Percentiles rank a stretch among this genome's conserved stretches.
These are phyloP conservation scores for Vanessa tameamea DNA, from an alignment of 1,140 invertebrate genomes.

Conservation along the genomic window DNA sequence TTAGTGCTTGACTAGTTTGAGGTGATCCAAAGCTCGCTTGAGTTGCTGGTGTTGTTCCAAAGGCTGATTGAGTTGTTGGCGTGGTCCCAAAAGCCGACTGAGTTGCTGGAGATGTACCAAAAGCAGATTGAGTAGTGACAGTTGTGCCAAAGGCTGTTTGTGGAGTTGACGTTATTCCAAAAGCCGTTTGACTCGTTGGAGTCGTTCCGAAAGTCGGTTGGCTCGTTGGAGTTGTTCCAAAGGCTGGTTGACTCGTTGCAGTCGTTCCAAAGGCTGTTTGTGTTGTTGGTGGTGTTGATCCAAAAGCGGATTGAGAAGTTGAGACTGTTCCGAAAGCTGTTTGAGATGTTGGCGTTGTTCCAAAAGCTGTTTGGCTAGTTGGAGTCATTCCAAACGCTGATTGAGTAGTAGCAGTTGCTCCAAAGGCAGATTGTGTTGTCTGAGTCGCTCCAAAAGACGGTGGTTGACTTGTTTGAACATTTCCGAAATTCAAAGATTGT, in stretches of 20 bases:
- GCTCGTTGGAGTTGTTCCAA: conserved; percentile 14
- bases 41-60: conserved; percentile 18
- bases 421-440: conserved; percentile 15
- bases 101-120: conserved; percentile 15
- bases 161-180: conserved; percentile 11
- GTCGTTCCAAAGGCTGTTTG: conserved; percentile 18
- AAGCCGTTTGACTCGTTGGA: not conserved
- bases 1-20: conserved; percentile 27
- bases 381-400: conserved; percentile 2
- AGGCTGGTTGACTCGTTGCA: conserved; percentile 18
- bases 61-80: conserved; percentile 22
- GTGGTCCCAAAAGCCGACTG: conserved; percentile 20
- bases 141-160: conserved; percentile 39
- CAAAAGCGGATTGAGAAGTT: conserved; percentile 11
- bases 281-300: conserved; percentile 13
- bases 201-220: conserved; percentile 4
- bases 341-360: conserved; percentile 9
- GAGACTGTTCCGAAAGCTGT: not conserved
- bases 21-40: conserved; percentile 15
- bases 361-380: not conserved
- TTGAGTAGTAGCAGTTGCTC: not conserved
- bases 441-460: conserved; percentile 39
- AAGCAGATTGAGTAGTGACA: conserved; percentile 21
- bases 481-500: not conserved
- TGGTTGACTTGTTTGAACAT: conserved; percentile 23